These are phyloP conservation scores for Hiodon tergisus DNA, from an alignment of 2,113 vertebrate species.

Conservation along the genomic window DNA sequence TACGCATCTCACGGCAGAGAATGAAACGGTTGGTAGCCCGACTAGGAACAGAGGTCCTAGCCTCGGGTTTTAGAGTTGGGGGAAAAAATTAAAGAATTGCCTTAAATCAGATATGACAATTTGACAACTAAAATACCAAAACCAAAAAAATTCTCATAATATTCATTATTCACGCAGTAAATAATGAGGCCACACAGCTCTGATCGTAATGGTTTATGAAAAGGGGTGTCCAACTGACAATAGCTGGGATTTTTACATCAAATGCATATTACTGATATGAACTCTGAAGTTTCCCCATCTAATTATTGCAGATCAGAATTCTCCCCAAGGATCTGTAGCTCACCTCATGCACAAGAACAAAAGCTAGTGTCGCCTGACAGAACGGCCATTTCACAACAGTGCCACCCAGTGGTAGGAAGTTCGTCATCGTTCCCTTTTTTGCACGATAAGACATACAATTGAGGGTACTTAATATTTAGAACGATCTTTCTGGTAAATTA, in stretches of 20 bases:
- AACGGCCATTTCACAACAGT: neutral
- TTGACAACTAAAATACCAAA: no score
- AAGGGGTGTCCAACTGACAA: neutral
- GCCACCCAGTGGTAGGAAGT: constrained; percentile 9
- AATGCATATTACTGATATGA: no score
- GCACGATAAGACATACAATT: neutral
- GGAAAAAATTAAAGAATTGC: no score
- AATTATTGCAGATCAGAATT: constrained; percentile 15
- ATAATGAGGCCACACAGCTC: no score
- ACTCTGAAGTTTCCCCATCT: neutral
- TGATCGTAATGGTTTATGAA: constrained; percentile 1
- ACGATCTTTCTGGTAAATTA: neutral
- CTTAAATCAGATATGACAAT: no score
- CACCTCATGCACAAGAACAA: neutral
- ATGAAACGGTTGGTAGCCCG: no score
- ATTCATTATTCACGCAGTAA: no score
- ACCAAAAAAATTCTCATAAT: no score
- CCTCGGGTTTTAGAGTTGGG: no score
- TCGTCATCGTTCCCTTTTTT: neutral
- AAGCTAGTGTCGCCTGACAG: neutral
- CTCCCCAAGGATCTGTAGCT: neutral
- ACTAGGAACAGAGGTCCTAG: no score
- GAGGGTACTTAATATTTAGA: neutral
- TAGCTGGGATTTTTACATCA: neutral
- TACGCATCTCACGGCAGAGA: no score